Evolutionary conservation across 2,797 vertebrate species (phyloP).

Genomic region (Momotus momota): DNA sequence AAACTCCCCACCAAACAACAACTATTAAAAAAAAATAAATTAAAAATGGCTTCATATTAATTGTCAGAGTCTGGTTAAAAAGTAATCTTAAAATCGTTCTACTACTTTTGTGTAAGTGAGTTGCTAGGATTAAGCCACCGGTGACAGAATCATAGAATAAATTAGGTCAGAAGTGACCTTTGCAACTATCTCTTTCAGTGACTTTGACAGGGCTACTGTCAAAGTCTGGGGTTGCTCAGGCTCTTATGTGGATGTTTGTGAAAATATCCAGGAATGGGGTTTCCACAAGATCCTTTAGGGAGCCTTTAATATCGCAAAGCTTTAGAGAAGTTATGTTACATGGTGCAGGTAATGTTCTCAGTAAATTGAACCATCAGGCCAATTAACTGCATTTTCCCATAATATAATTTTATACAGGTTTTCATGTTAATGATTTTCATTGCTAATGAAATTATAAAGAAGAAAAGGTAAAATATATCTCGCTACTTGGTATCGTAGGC

Average conservation of each 20-base stretch:
- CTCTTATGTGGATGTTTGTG: neutral
- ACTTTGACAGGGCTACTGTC: fast-evolving
- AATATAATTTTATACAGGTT: neutral
- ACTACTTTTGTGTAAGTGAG: neutral
- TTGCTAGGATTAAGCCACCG: neutral
- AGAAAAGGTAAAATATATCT: neutral
- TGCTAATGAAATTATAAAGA: neutral
- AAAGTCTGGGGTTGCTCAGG: neutral
- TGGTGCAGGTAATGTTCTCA: neutral
- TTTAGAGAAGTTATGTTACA: neutral
- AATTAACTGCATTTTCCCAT: neutral
- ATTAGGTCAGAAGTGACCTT: neutral
- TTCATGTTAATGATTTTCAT: neutral
- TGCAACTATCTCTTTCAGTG: neutral
- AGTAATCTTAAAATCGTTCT: neutral
- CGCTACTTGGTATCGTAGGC: neutral
- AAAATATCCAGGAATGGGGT: neutral
- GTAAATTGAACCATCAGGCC: neutral
- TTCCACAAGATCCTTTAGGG: neutral
- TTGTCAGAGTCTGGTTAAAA: neutral
- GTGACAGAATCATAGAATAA: neutral
- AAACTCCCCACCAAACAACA: neutral
- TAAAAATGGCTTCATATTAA: neutral
- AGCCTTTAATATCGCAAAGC: neutral
- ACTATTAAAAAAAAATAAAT: neutral